phyloP scores from a whole-genome alignment of 1,140 invertebrate species.

The Alviniconcha marisindica region DNA sequence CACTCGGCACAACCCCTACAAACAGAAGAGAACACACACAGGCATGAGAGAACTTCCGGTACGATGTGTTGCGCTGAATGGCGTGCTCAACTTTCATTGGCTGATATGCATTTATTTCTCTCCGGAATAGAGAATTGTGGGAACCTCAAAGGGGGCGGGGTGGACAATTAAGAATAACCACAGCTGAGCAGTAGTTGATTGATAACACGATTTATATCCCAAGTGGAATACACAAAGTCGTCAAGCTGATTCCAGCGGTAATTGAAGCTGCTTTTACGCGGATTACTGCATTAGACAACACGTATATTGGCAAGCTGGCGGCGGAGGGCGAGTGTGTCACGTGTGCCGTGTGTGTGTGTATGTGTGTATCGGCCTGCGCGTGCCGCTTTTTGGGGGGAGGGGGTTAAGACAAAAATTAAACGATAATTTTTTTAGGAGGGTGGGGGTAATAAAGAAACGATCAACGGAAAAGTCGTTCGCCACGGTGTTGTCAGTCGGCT shows the following conservation, averaged over 20 bases:
- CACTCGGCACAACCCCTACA: not conserved
- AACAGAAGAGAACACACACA: not conserved
- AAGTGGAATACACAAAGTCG: not conserved
- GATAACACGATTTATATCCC: not conserved
- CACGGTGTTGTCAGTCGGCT: too few relatives aligned
- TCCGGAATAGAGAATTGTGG: not conserved
- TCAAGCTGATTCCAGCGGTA: not conserved
- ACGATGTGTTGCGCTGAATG: not conserved
- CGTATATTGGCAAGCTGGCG: too few relatives aligned
- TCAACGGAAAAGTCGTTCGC: too few relatives aligned
- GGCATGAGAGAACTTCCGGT: not conserved
- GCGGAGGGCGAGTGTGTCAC: too few relatives aligned
- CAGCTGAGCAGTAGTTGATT: not conserved
- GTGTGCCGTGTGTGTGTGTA: too few relatives aligned
- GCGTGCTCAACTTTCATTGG: slow-evolving; percentile 2
- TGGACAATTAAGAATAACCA: not conserved
- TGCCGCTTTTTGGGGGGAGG: too few relatives aligned
- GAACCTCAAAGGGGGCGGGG: not conserved
- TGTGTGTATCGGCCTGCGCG: too few relatives aligned
- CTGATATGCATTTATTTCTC: not conserved
- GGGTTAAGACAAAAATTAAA: too few relatives aligned
- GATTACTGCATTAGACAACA: too few relatives aligned
- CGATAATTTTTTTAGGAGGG: too few relatives aligned
- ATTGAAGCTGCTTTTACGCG: too few relatives aligned
- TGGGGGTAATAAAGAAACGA: too few relatives aligned